A percentile compares a stretch with the other conserved stretches of the same genome.
phyloP scores from a whole-genome alignment of 2,113 vertebrate genomes.

The Austrofundulus limnaeus region DNA sequence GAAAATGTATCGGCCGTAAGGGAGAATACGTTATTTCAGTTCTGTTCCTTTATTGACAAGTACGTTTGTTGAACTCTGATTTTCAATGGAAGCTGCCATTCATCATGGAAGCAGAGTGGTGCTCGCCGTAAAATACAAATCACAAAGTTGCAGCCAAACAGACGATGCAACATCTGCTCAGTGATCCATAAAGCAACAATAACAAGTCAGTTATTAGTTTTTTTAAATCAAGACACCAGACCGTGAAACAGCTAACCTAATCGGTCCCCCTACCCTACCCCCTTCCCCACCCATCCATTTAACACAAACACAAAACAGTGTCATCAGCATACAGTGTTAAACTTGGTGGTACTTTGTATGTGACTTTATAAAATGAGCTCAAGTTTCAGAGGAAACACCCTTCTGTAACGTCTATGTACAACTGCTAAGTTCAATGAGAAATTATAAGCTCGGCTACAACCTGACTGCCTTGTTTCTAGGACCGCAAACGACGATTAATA shows the following conservation, averaged over 20 bases:
- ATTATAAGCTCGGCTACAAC: slow-evolving; percentile 11
- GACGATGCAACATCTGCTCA: slow-evolving; percentile 70
- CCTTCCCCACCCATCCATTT: slow-evolving; percentile 29
- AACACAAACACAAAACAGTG: slow-evolving; percentile 69
- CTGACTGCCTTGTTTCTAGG: slow-evolving; percentile 10
- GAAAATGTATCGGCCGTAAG: slow-evolving; percentile 46
- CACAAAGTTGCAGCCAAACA: slow-evolving; percentile 73
- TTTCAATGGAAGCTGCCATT: slow-evolving; percentile 77
- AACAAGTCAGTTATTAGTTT: slow-evolving; percentile 61
- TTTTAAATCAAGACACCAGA: slow-evolving; percentile 55
- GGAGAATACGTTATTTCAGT: slow-evolving; percentile 61
- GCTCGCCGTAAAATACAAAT: slow-evolving; percentile 78
- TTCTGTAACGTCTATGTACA: slow-evolving; percentile 11
- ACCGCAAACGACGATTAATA: slow-evolving; percentile 19
- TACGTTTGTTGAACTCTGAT: slow-evolving; percentile 66
- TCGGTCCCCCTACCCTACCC: slow-evolving; percentile 27
- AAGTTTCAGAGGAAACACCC: slow-evolving; percentile 37
- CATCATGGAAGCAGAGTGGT: slow-evolving; percentile 77
- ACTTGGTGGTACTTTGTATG: slow-evolving; percentile 57
- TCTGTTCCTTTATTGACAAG: slow-evolving; percentile 62
- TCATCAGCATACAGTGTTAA: slow-evolving; percentile 71
- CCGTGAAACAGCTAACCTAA: slow-evolving; percentile 57
- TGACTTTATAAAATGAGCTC: slow-evolving; percentile 44
- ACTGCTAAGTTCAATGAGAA: slow-evolving; percentile 20
- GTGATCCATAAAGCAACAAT: slow-evolving; percentile 67